These are phyloP conservation scores for Chromoteleia sp. DNA, from an alignment of 2,888 invertebrate genomes.

Conservation along the genomic window DNA sequence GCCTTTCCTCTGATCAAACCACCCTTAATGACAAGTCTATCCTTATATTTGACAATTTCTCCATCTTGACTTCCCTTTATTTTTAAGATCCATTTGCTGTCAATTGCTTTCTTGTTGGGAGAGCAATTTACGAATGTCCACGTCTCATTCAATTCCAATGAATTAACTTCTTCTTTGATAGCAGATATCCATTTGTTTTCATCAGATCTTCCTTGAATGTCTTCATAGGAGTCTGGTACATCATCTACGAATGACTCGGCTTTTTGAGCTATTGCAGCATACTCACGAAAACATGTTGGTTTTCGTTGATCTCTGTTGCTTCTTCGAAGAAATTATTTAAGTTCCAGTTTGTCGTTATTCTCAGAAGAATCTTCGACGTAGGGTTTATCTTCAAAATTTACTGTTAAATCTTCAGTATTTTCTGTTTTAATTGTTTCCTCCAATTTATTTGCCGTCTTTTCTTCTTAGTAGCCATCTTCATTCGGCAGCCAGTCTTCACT, in stretches of 20 bases:
- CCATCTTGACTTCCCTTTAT: slow-evolving; percentile 64
- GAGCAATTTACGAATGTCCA: slow-evolving; percentile 21
- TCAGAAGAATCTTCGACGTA: background rate
- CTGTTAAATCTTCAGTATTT: background rate
- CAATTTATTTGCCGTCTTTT: background rate
- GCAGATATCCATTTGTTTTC: slow-evolving; percentile 60
- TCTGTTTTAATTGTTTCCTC: slow-evolving; percentile 29
- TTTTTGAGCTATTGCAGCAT: slow-evolving; percentile 23
- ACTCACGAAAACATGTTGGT: slow-evolving; percentile 21
- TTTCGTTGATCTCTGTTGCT: slow-evolving; percentile 8
- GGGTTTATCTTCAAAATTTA: background rate
- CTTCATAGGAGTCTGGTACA: slow-evolving; percentile 36
- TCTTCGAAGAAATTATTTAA: too few relatives aligned
- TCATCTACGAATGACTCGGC: slow-evolving; percentile 42
- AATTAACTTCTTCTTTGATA: slow-evolving; percentile 70
- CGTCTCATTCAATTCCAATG: slow-evolving; percentile 33
- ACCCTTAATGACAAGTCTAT: too few relatives aligned
- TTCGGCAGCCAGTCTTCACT: slow-evolving; percentile 41
- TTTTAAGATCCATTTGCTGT: slow-evolving; percentile 71
- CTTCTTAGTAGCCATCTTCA: background rate
- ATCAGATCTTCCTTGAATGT: slow-evolving; percentile 17
- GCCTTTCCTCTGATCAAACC: too few relatives aligned
- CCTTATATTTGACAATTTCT: slow-evolving; percentile 48
- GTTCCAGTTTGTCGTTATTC: background rate
- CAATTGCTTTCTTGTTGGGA: slow-evolving; percentile 59